Conservation (phyloP, 2,113 vertebrate species). For the Rhea pennata region DNA sequence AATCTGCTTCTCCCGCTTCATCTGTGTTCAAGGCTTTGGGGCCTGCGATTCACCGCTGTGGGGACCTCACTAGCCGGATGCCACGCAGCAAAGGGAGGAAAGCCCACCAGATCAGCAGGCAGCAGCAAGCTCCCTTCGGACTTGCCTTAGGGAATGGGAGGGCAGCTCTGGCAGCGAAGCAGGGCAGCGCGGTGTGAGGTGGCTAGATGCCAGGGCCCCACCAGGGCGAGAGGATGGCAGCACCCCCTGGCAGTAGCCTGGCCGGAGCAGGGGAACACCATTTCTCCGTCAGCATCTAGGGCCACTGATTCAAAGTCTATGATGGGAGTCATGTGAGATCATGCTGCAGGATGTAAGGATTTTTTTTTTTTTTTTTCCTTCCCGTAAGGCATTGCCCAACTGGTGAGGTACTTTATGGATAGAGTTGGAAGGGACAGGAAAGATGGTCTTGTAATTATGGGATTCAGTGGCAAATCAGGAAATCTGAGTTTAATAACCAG, state of each 20-base stretch:
- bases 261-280: neutral
- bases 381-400: neutral
- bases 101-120: neutral
- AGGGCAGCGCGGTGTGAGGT: neutral
- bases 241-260: rapidly evolving
- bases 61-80: neutral
- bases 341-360: neutral
- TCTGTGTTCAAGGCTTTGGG: neutral
- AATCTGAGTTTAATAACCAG: conserved; percentile 66
- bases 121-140: neutral
- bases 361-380: neutral
- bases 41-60: neutral
- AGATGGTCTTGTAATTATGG: conserved; percentile 48
- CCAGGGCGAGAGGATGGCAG: neutral
- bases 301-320: rapidly evolving
- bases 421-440: conserved; percentile 26
- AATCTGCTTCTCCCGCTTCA: neutral
- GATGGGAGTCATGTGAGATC: neutral
- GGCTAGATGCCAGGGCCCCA: neutral
- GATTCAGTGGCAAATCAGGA: conserved; percentile 64
- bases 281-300: neutral
- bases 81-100: neutral
- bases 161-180: neutral
- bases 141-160: rapidly evolving
- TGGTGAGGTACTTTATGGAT: neutral